A percentile compares a stretch with the other conserved stretches of the same genome.
phyloP scores from a whole-genome alignment of 2,113 vertebrate genomes.

The Cololabis saira region DNA sequence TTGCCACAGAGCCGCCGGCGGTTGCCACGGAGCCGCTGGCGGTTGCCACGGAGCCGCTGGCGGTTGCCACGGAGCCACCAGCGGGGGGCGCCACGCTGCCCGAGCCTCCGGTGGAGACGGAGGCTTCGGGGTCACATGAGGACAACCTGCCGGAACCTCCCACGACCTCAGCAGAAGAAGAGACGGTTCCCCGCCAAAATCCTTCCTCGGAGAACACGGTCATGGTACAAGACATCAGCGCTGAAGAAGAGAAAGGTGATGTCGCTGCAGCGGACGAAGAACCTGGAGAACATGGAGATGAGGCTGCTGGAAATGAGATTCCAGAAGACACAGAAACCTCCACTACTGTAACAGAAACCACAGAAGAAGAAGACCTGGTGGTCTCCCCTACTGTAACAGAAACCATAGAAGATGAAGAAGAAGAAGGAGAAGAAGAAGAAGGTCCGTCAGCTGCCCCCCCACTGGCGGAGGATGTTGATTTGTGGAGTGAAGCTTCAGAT shows the following conservation, averaged over 20 bases:
- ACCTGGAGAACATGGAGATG: constrained; percentile 19
- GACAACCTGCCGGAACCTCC: constrained; percentile 15
- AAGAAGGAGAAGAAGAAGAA: no score
- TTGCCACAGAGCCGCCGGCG: no score
- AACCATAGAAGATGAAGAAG: constrained; percentile 47
- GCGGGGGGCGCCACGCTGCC: constrained; percentile 29
- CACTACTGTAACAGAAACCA: constrained; percentile 31
- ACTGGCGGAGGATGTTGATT: constrained; percentile 30
- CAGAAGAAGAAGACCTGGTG: constrained; percentile 50
- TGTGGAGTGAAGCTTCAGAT: constrained; percentile 10
- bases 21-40: no score
- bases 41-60: no score
- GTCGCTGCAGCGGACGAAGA: constrained; percentile 8
- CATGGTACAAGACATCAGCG: constrained; percentile 11
- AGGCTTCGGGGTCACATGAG: constrained; percentile 46
- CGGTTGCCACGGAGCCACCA: no score
- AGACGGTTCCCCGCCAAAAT: no score
- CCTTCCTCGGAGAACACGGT: not conserved
- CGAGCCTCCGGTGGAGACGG: constrained; percentile 48
- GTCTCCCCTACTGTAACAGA: constrained; percentile 36
- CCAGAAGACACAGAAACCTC: constrained; percentile 48
- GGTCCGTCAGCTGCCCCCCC: constrained; percentile 26
- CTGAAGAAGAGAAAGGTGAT: constrained; percentile 12
- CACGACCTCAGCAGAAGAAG: constrained; percentile 11
- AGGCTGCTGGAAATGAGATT: constrained; percentile 22